phyloP scores from a whole-genome alignment of 2,888 invertebrate genomes.

The Drosophila quinaria region DNA sequence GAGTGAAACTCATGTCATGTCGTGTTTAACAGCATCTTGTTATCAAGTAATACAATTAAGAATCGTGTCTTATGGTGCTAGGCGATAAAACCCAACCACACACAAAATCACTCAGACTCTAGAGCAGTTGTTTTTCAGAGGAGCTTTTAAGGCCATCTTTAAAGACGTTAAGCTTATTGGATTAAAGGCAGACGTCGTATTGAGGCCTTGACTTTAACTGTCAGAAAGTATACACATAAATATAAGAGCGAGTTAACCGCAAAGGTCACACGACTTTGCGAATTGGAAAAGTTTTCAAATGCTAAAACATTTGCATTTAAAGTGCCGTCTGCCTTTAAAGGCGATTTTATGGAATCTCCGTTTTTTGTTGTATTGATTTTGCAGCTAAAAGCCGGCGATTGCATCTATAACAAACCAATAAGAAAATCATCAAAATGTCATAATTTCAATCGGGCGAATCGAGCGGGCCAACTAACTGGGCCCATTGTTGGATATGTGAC shows the following conservation, averaged over 20 bases:
- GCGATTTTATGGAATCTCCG: neutral
- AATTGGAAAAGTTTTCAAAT: constrained; percentile 54
- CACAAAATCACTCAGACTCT: neutral
- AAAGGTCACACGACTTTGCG: constrained; percentile 32
- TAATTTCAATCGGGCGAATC: constrained; percentile 76
- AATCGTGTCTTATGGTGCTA: constrained; percentile 26
- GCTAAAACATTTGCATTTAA: constrained; percentile 35
- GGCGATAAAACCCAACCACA: constrained; percentile 14
- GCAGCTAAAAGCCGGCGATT: constrained; percentile 30
- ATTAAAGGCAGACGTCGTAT: constrained; percentile 31
- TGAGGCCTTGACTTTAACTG: constrained; percentile 36
- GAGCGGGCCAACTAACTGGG: constrained; percentile 24
- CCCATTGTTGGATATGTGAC: constrained; percentile 12
- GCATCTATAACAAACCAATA: constrained; percentile 79
- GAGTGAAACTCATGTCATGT: constrained; percentile 28
- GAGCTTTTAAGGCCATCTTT: constrained; percentile 38
- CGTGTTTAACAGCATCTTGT: constrained; percentile 44
- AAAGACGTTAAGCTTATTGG: constrained; percentile 46
- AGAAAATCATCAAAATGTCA: constrained; percentile 85
- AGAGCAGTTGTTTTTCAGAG: neutral
- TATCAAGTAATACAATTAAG: constrained; percentile 62
- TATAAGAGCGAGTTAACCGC: constrained; percentile 21
- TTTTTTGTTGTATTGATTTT: constrained; percentile 53
- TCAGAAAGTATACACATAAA: constrained; percentile 7
- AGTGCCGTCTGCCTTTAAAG: constrained; percentile 47